Conservation (phyloP, 2,797 vertebrate genomes). For the Coregonus suidteri region DNA sequence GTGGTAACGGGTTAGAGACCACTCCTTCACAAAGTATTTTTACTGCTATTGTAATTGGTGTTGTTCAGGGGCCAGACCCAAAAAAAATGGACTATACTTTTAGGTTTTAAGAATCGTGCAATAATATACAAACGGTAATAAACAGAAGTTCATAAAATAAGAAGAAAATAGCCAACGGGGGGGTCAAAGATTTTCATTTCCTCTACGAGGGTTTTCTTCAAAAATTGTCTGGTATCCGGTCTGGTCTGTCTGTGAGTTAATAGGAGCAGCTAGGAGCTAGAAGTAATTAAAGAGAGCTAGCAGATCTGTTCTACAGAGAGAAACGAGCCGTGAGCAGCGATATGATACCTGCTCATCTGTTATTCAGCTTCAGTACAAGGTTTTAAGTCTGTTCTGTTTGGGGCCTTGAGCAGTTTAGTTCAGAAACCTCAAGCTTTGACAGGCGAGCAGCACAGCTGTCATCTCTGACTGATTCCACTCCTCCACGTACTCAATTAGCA, state of each 20-base stretch:
- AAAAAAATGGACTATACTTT: slow-evolving; percentile 23
- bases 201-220: slow-evolving; percentile 16
- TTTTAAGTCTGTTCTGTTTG: slow-evolving; percentile 3
- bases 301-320: not conserved
- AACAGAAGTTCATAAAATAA: slow-evolving; percentile 26
- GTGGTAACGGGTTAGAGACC: slow-evolving; percentile 71
- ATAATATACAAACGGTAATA: not conserved
- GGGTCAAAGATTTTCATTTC: slow-evolving; percentile 22
- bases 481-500: slow-evolving; percentile 16
- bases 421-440: not conserved
- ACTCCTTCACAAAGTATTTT: slow-evolving; percentile 62
- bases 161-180: slow-evolving; percentile 1
- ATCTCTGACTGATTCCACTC: slow-evolving; percentile 40
- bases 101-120: slow-evolving; percentile 23
- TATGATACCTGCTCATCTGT: not conserved
- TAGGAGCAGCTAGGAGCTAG: too few relatives aligned
- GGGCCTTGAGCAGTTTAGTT: slow-evolving; percentile 1
- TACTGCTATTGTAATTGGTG: slow-evolving; percentile 52
- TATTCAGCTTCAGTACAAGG: not conserved
- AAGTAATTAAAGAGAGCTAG: slow-evolving; percentile 11
- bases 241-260: slow-evolving; percentile 18
- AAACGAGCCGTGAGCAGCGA: not conserved
- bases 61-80: slow-evolving; percentile 24
- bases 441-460: slow-evolving; percentile 29
- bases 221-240: slow-evolving; percentile 20